Conservation (phyloP, 2,888 invertebrate species). For the Chaetogeoica ovagalla region DNA sequence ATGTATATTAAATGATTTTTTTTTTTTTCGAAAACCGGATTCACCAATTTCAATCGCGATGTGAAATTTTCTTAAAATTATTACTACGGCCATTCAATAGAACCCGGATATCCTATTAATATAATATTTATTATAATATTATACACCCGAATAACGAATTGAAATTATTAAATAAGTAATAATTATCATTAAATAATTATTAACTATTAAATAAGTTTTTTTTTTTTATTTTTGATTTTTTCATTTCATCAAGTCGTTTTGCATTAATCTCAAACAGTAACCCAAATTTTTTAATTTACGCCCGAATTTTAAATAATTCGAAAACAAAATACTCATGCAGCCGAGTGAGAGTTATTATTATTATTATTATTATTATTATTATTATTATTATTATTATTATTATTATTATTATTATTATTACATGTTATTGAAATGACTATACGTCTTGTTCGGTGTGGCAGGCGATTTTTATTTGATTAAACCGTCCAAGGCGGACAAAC, state of each 20-base stretch:
- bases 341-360: not conserved
- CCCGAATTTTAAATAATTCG: not conserved
- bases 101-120: not conserved
- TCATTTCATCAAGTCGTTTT: not conserved
- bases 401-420: not conserved
- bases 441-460: not conserved
- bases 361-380: not conserved
- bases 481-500: too few species aligned
- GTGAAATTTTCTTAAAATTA: not conserved
- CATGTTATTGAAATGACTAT: too few species aligned
- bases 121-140: too few species aligned
- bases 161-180: too few species aligned
- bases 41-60: not conserved
- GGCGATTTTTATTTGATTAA: not conserved
- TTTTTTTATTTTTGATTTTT: not conserved
- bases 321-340: not conserved
- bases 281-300: not conserved
- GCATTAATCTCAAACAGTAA: not conserved
- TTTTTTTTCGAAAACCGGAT: not conserved
- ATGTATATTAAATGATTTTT: not conserved
- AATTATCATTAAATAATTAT: too few species aligned
- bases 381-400: not conserved
- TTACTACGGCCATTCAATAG: not conserved
- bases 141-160: not conserved
- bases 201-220: too few species aligned